Evolutionary conservation across 2,797 vertebrate genomes (phyloP).

Genomic region (Picus viridis): DNA sequence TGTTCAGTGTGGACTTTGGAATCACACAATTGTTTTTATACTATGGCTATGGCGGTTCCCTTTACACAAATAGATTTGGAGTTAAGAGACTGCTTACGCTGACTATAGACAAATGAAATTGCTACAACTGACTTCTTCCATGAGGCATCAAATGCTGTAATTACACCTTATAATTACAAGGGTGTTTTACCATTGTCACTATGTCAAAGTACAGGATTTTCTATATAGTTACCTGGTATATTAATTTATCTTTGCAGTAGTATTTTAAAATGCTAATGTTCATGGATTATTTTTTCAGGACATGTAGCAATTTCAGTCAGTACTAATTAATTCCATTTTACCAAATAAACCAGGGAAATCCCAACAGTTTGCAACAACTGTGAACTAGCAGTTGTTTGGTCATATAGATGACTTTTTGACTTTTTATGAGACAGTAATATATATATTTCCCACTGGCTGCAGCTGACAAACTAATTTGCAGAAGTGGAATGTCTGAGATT

Average conservation of each 20-base stretch:
- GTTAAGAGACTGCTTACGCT: background rate
- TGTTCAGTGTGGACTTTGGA: background rate
- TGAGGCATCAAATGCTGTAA: background rate
- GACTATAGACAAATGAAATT: background rate
- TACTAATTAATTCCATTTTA: background rate
- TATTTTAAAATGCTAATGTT: background rate
- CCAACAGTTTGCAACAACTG: background rate
- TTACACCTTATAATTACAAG: background rate
- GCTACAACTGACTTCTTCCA: background rate
- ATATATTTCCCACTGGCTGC: background rate
- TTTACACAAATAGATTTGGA: background rate
- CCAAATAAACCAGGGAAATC: background rate
- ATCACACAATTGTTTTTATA: background rate
- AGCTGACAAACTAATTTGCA: background rate
- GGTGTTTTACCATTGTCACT: background rate
- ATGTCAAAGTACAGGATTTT: background rate
- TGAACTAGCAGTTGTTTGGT: background rate
- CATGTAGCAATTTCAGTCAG: background rate
- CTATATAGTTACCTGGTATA: background rate
- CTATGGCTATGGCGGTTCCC: background rate
- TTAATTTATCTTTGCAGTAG: background rate
- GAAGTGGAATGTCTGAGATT: background rate
- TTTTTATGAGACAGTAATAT: background rate
- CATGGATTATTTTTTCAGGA: background rate
- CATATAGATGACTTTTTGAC: background rate